Conservation (phyloP, 2,113 vertebrate genomes). For the rat (Rattus norvegicus) region DNA sequence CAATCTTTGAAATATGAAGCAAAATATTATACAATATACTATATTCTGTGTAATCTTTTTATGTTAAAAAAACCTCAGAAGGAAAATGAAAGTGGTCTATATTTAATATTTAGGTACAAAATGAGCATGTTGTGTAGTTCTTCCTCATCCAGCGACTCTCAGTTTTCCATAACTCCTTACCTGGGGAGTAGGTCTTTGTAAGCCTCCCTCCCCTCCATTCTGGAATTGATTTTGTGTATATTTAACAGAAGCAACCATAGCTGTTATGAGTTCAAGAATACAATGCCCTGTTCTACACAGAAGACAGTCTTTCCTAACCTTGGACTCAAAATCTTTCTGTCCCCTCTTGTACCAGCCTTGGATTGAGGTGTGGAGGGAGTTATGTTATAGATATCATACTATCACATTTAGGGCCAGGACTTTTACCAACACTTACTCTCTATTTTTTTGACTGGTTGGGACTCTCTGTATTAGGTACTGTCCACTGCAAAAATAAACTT, state of each 20-base stretch:
- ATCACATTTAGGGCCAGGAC: neutral
- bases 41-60: neutral
- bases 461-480: neutral
- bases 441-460: neutral
- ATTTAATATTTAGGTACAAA: neutral
- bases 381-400: neutral
- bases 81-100: neutral
- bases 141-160: neutral
- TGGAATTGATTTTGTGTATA: neutral
- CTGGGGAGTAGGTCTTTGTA: neutral
- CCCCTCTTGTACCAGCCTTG: neutral
- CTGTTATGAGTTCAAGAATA: neutral
- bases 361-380: neutral
- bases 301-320: neutral
- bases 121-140: neutral
- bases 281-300: neutral
- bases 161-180: neutral
- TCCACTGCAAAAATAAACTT: neutral
- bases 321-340: neutral
- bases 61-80: neutral
- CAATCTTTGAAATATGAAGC: neutral
- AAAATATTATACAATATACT: neutral
- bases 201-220: neutral
- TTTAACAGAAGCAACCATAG: too few species aligned
- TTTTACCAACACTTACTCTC: neutral